Evolutionary conservation across 2,113 vertebrate genomes (phyloP).

Genomic region (Camelus bactrianus): DNA sequence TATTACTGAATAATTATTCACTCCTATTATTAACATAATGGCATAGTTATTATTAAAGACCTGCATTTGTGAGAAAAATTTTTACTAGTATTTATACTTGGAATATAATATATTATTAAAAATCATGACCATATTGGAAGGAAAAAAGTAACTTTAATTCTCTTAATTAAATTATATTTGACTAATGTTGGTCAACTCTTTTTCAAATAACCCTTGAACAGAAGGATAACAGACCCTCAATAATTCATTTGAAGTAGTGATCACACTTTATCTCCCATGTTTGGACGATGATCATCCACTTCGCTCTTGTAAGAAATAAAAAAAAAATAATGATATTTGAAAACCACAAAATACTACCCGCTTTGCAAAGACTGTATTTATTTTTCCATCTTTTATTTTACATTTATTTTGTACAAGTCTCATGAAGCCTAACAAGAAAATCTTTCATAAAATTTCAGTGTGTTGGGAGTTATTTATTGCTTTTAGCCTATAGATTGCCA

Average conservation of each 20-base stretch:
- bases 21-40: background rate
- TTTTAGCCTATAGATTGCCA: background rate
- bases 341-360: background rate
- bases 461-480: background rate
- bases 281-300: background rate
- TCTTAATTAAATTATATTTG: slow-evolving; percentile 8
- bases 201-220: background rate
- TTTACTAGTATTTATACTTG: background rate
- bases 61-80: background rate
- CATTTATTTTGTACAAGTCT: background rate
- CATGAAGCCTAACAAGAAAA: background rate
- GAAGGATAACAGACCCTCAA: background rate
- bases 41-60: background rate
- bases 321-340: background rate
- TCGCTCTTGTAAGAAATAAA: background rate
- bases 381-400: background rate
- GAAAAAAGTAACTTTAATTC: background rate
- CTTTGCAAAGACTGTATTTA: slow-evolving; percentile 21
- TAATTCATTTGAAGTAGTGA: background rate
- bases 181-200: background rate
- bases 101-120: background rate
- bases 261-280: background rate
- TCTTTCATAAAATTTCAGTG: slow-evolving; percentile 8
- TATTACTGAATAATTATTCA: background rate
- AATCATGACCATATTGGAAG: background rate